Evolutionary conservation across 1,140 invertebrate genomes (phyloP).

Genomic region (Anastrepha obliqua): DNA sequence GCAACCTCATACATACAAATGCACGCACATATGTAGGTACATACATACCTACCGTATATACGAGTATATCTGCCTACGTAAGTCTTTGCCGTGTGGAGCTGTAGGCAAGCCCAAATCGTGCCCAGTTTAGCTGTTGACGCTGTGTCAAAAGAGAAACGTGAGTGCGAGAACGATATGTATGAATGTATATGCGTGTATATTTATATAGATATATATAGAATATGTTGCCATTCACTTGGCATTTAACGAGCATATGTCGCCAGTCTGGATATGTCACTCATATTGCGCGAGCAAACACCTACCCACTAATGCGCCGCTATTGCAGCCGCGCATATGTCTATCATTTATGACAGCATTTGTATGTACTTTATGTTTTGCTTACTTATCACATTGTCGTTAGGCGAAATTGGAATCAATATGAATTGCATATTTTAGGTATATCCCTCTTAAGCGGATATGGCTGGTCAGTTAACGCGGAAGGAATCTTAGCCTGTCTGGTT

Average conservation of each 20-base stretch:
- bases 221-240: neutral
- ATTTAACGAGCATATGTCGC: conserved; percentile 13
- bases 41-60: neutral
- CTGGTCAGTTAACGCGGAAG: no score
- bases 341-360: conserved; percentile 19
- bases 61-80: neutral
- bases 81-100: neutral
- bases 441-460: no score
- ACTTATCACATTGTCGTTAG: neutral
- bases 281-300: neutral
- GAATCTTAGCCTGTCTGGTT: no score
- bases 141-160: neutral
- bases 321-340: neutral
- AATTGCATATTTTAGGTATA: neutral
- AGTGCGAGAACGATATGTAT: neutral
- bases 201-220: neutral
- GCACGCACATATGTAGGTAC: neutral
- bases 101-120: neutral
- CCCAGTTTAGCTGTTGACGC: neutral
- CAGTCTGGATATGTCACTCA: neutral
- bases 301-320: no score
- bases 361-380: neutral
- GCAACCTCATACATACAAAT: neutral
- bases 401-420: conserved; percentile 51
- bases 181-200: neutral